Evolutionary conservation across 2,113 vertebrate genomes (phyloP).

Genomic region (Tylochromis polylepis): DNA sequence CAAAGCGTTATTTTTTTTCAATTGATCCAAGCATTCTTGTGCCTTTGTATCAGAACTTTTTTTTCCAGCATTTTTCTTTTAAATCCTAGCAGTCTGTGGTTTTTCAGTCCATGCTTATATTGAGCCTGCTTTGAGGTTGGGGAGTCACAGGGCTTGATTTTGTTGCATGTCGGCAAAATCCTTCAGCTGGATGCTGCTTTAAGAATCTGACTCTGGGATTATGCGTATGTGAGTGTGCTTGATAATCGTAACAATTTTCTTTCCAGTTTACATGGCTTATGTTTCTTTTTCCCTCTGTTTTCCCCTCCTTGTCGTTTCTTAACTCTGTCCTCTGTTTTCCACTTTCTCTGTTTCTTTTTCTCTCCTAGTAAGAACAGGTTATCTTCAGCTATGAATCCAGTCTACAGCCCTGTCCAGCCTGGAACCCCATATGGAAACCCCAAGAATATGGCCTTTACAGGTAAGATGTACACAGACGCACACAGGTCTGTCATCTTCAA

Average conservation of each 20-base stretch:
- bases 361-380: slow-evolving; percentile 81
- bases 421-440: slow-evolving; percentile 96
- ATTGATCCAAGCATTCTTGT: slow-evolving; percentile 7
- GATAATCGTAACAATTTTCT: slow-evolving; percentile 17
- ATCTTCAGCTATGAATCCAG: slow-evolving; percentile 96
- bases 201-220: slow-evolving; percentile 26
- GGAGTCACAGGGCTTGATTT: not conserved
- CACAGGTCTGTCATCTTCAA: not conserved
- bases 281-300: slow-evolving; percentile 7
- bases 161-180: slow-evolving; percentile 30
- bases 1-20: not conserved
- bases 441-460: slow-evolving; percentile 97
- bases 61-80: not conserved
- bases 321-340: slow-evolving; percentile 3
- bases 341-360: slow-evolving; percentile 35
- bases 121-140: slow-evolving; percentile 16
- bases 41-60: not conserved
- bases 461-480: slow-evolving; percentile 58
- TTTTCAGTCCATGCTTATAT: slow-evolving; percentile 8
- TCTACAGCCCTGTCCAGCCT: slow-evolving; percentile 98
- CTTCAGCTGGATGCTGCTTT: slow-evolving; percentile 8
- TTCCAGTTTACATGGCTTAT: slow-evolving; percentile 21
- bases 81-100: not conserved
- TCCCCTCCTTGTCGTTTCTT: not conserved
- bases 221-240: not conserved